These are phyloP conservation scores for Ecliptopera silaceata DNA, from an alignment of 2,888 invertebrate genomes.

Conservation along the genomic window DNA sequence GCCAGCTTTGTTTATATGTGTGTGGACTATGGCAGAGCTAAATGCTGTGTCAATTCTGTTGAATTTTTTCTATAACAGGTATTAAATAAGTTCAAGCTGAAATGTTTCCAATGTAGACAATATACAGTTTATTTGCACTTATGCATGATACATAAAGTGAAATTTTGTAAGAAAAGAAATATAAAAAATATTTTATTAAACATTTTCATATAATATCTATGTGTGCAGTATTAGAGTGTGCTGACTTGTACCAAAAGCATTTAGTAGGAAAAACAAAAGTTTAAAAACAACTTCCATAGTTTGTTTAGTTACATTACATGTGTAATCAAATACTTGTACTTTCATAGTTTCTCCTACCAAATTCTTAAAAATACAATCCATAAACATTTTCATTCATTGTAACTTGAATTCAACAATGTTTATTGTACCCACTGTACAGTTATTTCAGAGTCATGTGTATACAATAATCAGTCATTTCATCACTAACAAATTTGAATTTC, in stretches of 20 bases:
- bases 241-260: conserved; percentile 6
- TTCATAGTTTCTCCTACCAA: conserved; percentile 5
- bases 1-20: not conserved
- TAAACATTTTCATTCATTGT: conserved; percentile 9
- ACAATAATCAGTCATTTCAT: conserved; percentile 69
- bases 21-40: not conserved
- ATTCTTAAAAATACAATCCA: conserved; percentile 19
- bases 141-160: conserved; percentile 11
- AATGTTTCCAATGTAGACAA: not conserved
- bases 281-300: not conserved
- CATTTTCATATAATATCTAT: not conserved
- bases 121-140: not conserved
- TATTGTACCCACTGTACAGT: too few species aligned
- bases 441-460: conserved; percentile 38
- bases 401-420: too few species aligned
- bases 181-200: not conserved
- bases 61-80: not conserved
- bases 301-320: not conserved
- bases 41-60: not conserved
- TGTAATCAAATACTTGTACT: not conserved
- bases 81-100: not conserved
- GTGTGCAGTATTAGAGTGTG: conserved; percentile 13
- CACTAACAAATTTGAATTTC: conserved; percentile 85
- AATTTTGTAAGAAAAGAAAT: not conserved
- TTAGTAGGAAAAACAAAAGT: conserved; percentile 4